Conservation (phyloP, 2,888 invertebrate genomes). For the Priocnemis perturbator region DNA sequence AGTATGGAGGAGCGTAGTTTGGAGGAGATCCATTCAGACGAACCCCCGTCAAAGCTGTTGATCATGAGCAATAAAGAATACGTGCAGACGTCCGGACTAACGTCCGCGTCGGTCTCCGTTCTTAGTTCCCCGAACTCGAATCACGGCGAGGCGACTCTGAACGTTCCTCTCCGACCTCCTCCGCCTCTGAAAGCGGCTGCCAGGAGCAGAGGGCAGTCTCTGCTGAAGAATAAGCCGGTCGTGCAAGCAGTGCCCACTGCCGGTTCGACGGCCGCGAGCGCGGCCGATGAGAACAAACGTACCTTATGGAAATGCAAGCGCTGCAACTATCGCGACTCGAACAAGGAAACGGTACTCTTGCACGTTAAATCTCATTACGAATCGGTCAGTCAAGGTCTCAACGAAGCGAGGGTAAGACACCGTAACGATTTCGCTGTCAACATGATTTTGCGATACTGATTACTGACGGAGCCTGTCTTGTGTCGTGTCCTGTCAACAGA, state of each 20-base stretch:
- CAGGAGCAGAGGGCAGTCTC: constrained; percentile 65
- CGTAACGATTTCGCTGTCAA: not conserved
- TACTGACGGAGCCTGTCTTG: not conserved
- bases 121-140: constrained; percentile 30
- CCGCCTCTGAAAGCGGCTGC: constrained; percentile 79
- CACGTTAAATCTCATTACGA: constrained; percentile 83
- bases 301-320: constrained; percentile 93
- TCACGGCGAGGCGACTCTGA: constrained; percentile 47
- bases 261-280: constrained; percentile 31
- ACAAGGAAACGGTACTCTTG: constrained; percentile 80
- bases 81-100: constrained; percentile 52
- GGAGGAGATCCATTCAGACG: constrained; percentile 52
- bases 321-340: constrained; percentile 86
- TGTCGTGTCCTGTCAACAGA: constrained; percentile 42
- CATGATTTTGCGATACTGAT: not conserved
- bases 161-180: constrained; percentile 72
- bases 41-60: constrained; percentile 60
- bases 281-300: constrained; percentile 79
- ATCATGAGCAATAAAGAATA: constrained; percentile 57
- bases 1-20: constrained; percentile 59
- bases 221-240: constrained; percentile 58
- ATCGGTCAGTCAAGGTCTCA: constrained; percentile 59
- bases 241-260: constrained; percentile 42
- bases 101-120: constrained; percentile 52
- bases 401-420: constrained; percentile 38